Percentiles rank a stretch among this genome's conserved stretches.
Evolutionary conservation across 2,797 vertebrate genomes (phyloP).

Genomic region (Eurystomus glaucurus): DNA sequence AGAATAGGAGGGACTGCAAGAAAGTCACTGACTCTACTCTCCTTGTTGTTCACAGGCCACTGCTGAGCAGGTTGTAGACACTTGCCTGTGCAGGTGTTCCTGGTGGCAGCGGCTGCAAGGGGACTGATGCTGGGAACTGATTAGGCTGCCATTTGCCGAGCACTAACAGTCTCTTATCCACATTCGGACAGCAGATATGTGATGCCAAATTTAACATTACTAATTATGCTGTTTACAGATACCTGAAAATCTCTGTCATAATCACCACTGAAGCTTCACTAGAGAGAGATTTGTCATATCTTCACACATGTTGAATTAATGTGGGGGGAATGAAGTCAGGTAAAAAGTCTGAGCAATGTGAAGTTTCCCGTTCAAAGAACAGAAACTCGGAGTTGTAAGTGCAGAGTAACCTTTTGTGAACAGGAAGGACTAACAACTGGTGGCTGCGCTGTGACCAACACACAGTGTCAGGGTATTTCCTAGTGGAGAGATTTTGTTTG

Average conservation of each 20-base stretch:
- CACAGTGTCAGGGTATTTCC: accelerated
- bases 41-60: background rate
- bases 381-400: background rate
- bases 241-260: background rate
- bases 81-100: background rate
- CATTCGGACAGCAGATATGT: background rate
- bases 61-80: background rate
- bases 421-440: background rate
- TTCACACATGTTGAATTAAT: background rate
- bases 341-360: background rate
- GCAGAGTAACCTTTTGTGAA: background rate
- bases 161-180: background rate
- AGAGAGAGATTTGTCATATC: background rate
- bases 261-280: background rate
- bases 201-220: background rate
- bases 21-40: background rate
- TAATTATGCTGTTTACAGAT: background rate
- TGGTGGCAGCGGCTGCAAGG: background rate
- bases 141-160: background rate
- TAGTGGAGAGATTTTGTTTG: background rate
- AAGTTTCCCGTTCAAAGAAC: background rate
- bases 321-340: background rate
- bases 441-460: background rate
- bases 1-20: background rate
- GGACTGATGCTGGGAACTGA: background rate